Conservation (phyloP, 2,797 vertebrate genomes). For the Paramormyrops hopkinsi region DNA sequence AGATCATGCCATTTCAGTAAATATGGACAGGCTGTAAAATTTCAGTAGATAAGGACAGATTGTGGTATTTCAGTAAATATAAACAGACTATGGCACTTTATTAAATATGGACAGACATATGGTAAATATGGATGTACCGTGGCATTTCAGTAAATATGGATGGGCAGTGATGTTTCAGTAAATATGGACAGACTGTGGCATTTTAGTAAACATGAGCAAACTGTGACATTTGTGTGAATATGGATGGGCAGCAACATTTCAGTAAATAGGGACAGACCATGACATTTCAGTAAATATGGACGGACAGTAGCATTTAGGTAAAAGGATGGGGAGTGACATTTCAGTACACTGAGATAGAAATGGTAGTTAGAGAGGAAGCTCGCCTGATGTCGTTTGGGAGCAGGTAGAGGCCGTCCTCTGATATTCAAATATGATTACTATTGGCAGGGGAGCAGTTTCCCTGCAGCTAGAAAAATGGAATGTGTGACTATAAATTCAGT, state of each 20-base stretch:
- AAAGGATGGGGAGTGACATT: neutral
- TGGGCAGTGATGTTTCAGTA: neutral
- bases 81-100: neutral
- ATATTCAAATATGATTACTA: slow-evolving; percentile 54
- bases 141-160: neutral
- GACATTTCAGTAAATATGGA: neutral
- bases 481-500: slow-evolving; percentile 54
- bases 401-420: slow-evolving; percentile 50
- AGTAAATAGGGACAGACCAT: neutral
- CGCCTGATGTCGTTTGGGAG: slow-evolving; percentile 39
- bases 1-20: neutral
- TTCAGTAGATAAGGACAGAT: neutral
- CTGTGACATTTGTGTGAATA: neutral
- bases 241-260: neutral
- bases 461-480: slow-evolving; percentile 61
- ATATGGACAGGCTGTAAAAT: neutral
- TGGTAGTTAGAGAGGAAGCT: slow-evolving; percentile 29
- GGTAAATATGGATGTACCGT: neutral
- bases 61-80: neutral
- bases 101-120: neutral
- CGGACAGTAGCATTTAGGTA: neutral
- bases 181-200: neutral
- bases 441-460: slow-evolving; percentile 55
- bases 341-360: slow-evolving; percentile 24
- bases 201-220: neutral